phyloP scores from a whole-genome alignment of 2,888 invertebrate genomes.

The Quadroppia sp. region DNA sequence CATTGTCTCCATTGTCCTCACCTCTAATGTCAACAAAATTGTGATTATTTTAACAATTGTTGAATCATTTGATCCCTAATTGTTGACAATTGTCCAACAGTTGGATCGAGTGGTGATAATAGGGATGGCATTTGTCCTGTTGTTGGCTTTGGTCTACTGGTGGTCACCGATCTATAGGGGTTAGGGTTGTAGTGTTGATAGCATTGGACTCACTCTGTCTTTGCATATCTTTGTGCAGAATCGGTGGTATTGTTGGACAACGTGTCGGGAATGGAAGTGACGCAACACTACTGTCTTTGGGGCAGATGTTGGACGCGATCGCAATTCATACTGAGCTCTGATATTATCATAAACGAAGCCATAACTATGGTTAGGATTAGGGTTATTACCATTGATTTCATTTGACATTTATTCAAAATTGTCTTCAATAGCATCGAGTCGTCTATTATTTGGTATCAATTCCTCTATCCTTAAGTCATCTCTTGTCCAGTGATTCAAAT shows the following conservation, averaged over 20 bases:
- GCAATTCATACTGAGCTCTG: conserved; percentile 28
- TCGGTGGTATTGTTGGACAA: conserved; percentile 38
- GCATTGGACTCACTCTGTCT: too few species aligned
- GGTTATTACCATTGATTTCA: background rate
- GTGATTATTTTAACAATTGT: background rate
- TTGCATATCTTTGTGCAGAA: conserved; percentile 2
- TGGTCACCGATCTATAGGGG: conserved; percentile 3
- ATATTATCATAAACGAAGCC: conserved; percentile 39
- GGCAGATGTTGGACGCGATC: background rate
- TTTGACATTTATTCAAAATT: background rate
- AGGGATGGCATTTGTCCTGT: background rate
- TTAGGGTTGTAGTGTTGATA: too few species aligned
- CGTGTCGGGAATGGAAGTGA: conserved; percentile 33
- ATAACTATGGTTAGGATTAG: conserved; percentile 36
- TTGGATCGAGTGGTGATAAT: background rate
- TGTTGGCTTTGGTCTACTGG: background rate
- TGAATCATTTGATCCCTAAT: background rate
- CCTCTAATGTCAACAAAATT: conserved; percentile 6
- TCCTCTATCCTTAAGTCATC: conserved; percentile 1
- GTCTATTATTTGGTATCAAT: conserved; percentile 40
- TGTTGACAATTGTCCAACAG: conserved; percentile 5
- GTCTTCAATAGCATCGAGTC: conserved; percentile 32
- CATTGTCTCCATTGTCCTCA: background rate
- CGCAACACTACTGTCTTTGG: background rate
- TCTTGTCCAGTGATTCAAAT: conserved; percentile 4